Conservation (phyloP, 64 coral and sea anemone genomes). For the Dendrophyllia cribrosa region DNA sequence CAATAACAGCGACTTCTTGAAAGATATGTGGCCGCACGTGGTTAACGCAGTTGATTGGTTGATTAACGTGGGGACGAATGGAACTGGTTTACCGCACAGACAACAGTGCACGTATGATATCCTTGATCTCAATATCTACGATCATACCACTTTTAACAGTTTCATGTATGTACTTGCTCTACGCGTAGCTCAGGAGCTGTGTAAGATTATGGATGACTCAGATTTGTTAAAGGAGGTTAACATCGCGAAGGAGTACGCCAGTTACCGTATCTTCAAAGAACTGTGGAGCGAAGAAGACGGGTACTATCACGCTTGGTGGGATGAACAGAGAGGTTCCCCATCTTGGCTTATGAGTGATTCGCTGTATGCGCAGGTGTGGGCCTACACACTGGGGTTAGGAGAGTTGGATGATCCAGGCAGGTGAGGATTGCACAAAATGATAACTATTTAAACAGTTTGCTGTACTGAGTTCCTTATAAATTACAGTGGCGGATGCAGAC, state of each 20-base stretch:
- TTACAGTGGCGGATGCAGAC: neutral
- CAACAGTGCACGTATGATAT: constrained; percentile 72
- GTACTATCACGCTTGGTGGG: constrained; percentile 84
- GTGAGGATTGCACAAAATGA: neutral
- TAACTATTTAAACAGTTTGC: neutral
- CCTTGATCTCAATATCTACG: constrained; percentile 31
- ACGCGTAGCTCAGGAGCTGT: constrained; percentile 56
- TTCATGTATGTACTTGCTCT: constrained; percentile 72
- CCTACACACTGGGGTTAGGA: constrained; percentile 78
- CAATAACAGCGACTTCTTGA: constrained; percentile 47
- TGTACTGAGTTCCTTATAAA: neutral
- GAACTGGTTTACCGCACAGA: constrained; percentile 57
- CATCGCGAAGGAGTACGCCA: constrained; percentile 4
- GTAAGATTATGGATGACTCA: constrained; percentile 31
- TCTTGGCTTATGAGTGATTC: constrained; percentile 78
- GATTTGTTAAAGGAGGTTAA: constrained; percentile 17
- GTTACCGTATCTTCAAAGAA: constrained; percentile 46
- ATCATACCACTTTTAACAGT: constrained; percentile 81
- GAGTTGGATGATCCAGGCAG: constrained; percentile 51
- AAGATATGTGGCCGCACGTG: constrained; percentile 69
- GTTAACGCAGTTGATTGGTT: constrained; percentile 60
- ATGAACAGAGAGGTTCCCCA: constrained; percentile 51
- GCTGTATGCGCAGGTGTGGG: constrained; percentile 81
- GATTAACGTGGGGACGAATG: constrained; percentile 36
- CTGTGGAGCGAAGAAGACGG: constrained; percentile 70